A percentile compares a stretch with the other conserved stretches of the same genome.
phyloP scores from a whole-genome alignment of 1,140 invertebrate species.

The Andrena cerasifolii region DNA sequence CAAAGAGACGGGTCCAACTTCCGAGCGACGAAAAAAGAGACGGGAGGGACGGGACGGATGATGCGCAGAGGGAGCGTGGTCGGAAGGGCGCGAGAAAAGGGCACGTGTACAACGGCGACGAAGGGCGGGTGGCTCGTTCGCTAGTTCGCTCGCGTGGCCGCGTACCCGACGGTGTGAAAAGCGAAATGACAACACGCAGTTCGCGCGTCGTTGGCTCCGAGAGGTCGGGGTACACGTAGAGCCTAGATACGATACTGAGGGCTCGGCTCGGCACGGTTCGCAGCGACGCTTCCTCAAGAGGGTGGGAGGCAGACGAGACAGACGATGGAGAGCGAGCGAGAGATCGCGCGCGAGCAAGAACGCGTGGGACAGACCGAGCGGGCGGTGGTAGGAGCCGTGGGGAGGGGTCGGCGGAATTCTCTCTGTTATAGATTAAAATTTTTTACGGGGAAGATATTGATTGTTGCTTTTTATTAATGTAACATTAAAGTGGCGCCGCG shows the following conservation, averaged over 20 bases:
- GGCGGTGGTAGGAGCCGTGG: constrained; percentile 25
- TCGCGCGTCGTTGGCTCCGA: constrained; percentile 34
- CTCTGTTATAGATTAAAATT: constrained; percentile 81
- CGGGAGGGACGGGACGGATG: not conserved
- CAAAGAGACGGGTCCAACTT: not conserved
- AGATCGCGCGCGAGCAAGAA: constrained; percentile 38
- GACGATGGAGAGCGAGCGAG: constrained; percentile 27
- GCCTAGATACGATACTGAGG: constrained; percentile 67
- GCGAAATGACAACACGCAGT: constrained; percentile 41
- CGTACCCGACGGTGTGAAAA: constrained; percentile 40
- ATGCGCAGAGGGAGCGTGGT: constrained; percentile 15
- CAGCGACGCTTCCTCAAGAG: constrained; percentile 69
- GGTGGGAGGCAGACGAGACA: constrained; percentile 53
- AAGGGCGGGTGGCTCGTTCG: constrained; percentile 32
- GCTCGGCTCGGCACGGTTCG: constrained; percentile 50
- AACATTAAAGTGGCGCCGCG: constrained; percentile 79
- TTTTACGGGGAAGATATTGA: constrained; percentile 82
- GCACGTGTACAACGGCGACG: constrained; percentile 37
- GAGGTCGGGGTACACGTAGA: constrained; percentile 51
- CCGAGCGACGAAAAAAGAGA: not conserved
- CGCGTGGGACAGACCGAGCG: not conserved
- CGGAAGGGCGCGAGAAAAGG: constrained; percentile 47
- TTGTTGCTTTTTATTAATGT: constrained; percentile 83
- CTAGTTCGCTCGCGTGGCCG: no score
- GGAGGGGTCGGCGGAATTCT: constrained; percentile 68